phyloP scores from a whole-genome alignment of 2,888 invertebrate species.

The Limnephilus rhombicus region DNA sequence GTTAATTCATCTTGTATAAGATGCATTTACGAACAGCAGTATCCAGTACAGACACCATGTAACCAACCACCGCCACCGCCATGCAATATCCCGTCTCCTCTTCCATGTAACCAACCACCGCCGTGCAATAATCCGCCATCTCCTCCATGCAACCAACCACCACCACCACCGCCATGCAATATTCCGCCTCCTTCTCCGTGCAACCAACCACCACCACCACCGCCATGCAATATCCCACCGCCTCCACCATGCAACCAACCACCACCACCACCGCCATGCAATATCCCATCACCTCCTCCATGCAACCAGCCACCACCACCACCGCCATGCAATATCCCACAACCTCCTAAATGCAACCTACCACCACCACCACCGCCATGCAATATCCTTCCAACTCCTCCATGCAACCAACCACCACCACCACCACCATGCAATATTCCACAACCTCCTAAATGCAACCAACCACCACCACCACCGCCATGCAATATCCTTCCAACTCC shows the following conservation, averaged over 20 bases:
- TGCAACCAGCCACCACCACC: neutral
- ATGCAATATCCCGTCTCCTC: neutral
- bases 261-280: neutral
- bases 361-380: neutral
- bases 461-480: neutral
- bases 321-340: neutral
- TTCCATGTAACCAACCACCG: neutral
- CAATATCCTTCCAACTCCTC: neutral
- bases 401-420: neutral
- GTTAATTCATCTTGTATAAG: neutral
- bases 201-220: neutral
- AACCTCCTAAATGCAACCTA: neutral
- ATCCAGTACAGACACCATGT: neutral
- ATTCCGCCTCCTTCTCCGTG: neutral
- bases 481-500: neutral
- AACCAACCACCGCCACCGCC: neutral
- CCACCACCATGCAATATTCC: neutral
- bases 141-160: neutral
- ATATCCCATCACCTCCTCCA: neutral
- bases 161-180: neutral
- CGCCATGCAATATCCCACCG: neutral
- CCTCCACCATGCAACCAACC: neutral
- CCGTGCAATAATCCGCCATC: neutral
- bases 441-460: neutral
- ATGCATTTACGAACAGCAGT: neutral